Evolutionary conservation across 1,140 invertebrate species (phyloP), one percentile per base, ranked within the genome.

Genomic region (Ceratina australensis): DNA sequence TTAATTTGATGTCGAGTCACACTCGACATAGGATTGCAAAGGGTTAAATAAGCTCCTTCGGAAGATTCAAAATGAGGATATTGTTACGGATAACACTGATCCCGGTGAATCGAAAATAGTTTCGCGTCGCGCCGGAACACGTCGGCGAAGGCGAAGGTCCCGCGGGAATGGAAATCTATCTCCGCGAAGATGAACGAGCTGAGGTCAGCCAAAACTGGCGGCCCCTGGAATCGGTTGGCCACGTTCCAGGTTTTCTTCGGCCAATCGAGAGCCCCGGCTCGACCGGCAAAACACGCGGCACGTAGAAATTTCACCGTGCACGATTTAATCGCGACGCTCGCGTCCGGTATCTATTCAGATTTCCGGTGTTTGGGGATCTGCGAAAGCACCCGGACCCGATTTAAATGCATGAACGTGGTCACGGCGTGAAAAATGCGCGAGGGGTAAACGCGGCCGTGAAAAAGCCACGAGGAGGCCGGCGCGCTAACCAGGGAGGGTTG

Each of bases 251-350:
- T 22, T 26, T 59, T 59, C 24, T 59, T 54, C 52, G n/a, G 52
- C 52, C 52, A 54, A 54, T 54, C 52, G 52, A 54, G 52, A 54
- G 52, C 50, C 52, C n/a, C 52, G 52, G 52, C 15, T n/a, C 52
- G 13, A 15, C n/a, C 52, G 16, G 13, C 52, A 54, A 54, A 54
- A 54, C 52, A 54, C 52, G 52, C 52, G 52, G 52, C 52, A 16
- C 52, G 52, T 54, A 54, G n/a, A 54, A 54, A 54, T 54, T 54
- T 54, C 52, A 54, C 52, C n/a, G 12, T 7, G 13, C 16, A 54
- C 52, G 52, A 54, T 54, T 54, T 54, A 54, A 54, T 54, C 52
- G 52, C 52, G 52, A 54, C 52, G 52, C 12, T 5, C 13, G 52
- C 52, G 52, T 54, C 52, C 2, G 52, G n/a, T 54, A 16, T 54